Base-by-base conservation (phyloP, 53 echinoderm and acorn worm species). In the Patiria pectinifera region DNA sequence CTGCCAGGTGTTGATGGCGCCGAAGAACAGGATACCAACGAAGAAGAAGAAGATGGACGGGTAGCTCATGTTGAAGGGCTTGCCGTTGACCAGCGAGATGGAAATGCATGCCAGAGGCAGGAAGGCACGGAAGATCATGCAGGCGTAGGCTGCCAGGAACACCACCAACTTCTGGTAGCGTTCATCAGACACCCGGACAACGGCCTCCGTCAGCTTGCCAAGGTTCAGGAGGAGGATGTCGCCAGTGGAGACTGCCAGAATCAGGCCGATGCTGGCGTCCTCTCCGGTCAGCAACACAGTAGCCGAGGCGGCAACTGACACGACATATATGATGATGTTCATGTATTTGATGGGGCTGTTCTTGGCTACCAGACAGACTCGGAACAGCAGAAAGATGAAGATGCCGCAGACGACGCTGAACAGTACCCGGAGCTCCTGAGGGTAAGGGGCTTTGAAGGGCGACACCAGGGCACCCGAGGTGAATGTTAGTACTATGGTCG, bases 1-100 rank as follows among this genome's bases (percentile, higher is more conserved):
- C 78, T 89, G 93, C 97, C 96, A 96, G 1, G 96, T 96, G 94
- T 97, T 97, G 78, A 97, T 88, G 59, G 92, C 93, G 15, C 97
- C 96, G 76, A 93, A 96, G 47, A 95, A 94, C 69, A 97, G 74
- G 48, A 97, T 93, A 3, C 93, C 96, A 11, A 95, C 95, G 86
- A 96, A 97, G 94, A 97, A 97, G 22, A 93, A 84, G 16, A 92
- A 87, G 11, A 94, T 92, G 14, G 96, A 93, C 9, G 86, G 88
- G 49, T 89, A 76, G 63, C 92, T 91, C 97, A 97, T 97, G 46
- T 92, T 72, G 75, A 97, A 93, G 14, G 95, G 95, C 71, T 88
- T 91, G 43, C 95, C 97, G 66, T 94, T 91, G 69, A 94, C 58
- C 9, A 97, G 94, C 25, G 97, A 93, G 35, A 94, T 18, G 18